Evolutionary conservation across 2,888 invertebrate species (phyloP).

Genomic region (Chirona hameri): DNA sequence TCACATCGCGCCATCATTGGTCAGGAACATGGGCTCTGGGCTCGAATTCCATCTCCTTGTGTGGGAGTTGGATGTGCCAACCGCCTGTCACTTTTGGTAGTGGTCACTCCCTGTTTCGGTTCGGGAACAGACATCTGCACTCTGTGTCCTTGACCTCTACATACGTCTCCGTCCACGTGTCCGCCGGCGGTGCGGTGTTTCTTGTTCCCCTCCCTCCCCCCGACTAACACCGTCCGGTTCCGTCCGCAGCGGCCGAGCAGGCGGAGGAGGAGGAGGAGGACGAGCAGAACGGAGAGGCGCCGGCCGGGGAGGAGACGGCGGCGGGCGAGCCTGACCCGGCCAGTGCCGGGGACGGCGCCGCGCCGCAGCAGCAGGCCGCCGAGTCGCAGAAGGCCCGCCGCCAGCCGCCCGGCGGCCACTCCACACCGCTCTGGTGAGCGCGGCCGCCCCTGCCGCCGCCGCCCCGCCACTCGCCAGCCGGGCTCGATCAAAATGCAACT

Average conservation of each 20-base stretch:
- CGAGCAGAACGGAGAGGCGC: not conserved
- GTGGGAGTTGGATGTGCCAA: too few species aligned
- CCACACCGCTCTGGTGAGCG: conserved; percentile 11
- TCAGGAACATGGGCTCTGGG: too few species aligned
- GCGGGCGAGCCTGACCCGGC: not conserved
- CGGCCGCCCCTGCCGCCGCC: not conserved
- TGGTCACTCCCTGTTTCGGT: too few species aligned
- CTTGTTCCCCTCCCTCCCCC: too few species aligned
- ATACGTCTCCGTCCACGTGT: too few species aligned
- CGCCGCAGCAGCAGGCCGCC: conserved; percentile 31
- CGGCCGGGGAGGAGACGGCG: not conserved
- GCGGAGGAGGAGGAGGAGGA: not conserved
- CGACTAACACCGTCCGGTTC: not conserved
- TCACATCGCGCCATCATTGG: too few species aligned
- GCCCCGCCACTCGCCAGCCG: not conserved
- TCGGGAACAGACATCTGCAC: too few species aligned
- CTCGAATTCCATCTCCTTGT: too few species aligned
- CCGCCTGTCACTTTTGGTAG: too few species aligned
- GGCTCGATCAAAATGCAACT: too few species aligned
- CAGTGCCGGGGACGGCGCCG: not conserved
- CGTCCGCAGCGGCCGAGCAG: not conserved
- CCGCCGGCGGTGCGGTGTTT: too few species aligned
- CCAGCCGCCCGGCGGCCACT: conserved; percentile 7
- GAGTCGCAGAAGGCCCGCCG: conserved; percentile 33
- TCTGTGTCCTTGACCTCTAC: too few species aligned